Conservation (phyloP, 2,797 vertebrate genomes). For the Sebastes steindachneri region DNA sequence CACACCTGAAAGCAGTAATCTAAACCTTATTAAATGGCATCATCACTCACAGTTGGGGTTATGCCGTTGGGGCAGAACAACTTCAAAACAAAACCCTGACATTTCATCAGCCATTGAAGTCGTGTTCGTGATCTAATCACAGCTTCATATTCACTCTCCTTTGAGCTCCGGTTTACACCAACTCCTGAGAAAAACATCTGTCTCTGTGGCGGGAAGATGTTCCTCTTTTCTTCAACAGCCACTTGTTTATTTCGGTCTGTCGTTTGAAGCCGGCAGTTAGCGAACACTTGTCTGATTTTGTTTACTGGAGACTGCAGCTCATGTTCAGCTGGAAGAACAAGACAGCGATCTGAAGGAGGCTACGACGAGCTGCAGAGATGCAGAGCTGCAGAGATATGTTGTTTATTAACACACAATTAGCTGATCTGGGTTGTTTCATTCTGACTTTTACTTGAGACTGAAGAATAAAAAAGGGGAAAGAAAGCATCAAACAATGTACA, state of each 20-base stretch:
- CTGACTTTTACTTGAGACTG: not conserved
- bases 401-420: conserved; percentile 15
- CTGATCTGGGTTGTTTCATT: not conserved
- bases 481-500: conserved; percentile 30
- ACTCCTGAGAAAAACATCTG: not conserved
- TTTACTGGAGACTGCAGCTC: not conserved
- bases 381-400: not conserved
- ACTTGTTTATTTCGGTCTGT: not conserved
- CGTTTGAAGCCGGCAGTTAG: conserved; percentile 1
- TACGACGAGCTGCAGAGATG: not conserved
- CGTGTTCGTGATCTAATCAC: not conserved
- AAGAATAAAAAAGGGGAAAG: not conserved
- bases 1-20: too few species aligned
- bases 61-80: not conserved
- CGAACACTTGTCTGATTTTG: not conserved
- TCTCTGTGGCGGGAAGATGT: not conserved
- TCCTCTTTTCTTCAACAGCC: not conserved
- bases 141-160: not conserved
- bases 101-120: not conserved
- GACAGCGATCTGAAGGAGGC: conserved; percentile 1
- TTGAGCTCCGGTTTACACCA: not conserved
- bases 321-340: not conserved
- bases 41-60: not conserved
- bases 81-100: not conserved
- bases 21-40: not conserved